A percentile compares a stretch with the other conserved stretches of the same genome.
Conservation (phyloP, 2,888 invertebrate genomes). For the Cecidostiba fungosa region DNA sequence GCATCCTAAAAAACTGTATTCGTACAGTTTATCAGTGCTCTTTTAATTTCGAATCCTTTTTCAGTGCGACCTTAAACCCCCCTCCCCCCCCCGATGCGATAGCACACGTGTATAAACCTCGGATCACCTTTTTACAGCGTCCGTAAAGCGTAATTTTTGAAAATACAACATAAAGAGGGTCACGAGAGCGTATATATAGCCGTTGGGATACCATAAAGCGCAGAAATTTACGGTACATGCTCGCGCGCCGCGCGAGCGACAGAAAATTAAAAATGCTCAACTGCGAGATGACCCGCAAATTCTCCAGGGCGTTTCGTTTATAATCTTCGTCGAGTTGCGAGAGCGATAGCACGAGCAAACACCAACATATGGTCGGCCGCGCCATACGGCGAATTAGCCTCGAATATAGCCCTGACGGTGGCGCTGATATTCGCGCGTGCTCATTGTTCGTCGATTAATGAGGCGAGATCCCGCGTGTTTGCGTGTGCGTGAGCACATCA, state of each 20-base stretch:
- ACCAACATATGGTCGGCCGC: slow-evolving; percentile 41
- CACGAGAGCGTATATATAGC: background rate
- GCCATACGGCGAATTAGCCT: slow-evolving; percentile 21
- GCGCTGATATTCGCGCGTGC: background rate
- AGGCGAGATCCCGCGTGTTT: background rate
- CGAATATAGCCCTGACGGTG: background rate
- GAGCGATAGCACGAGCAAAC: slow-evolving; percentile 44
- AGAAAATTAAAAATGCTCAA: background rate
- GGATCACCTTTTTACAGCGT: slow-evolving; percentile 12
- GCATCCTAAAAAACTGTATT: too few species aligned
- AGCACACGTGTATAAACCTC: background rate
- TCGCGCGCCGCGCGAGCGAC: background rate
- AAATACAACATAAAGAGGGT: slow-evolving; percentile 4
- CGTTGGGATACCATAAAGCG: background rate
- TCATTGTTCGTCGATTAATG: slow-evolving; percentile 20
- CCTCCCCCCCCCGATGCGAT: too few species aligned
- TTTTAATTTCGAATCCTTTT: background rate
- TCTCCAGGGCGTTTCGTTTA: background rate
- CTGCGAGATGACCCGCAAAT: background rate
- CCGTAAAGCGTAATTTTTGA: slow-evolving; percentile 36
- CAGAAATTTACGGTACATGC: background rate
- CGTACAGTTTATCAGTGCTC: too few species aligned
- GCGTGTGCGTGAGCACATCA: background rate
- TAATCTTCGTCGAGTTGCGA: slow-evolving; percentile 5
- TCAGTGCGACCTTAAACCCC: background rate